Evolutionary conservation across 2,113 vertebrate species (phyloP).

Genomic region (Entomyzon cyanotis): DNA sequence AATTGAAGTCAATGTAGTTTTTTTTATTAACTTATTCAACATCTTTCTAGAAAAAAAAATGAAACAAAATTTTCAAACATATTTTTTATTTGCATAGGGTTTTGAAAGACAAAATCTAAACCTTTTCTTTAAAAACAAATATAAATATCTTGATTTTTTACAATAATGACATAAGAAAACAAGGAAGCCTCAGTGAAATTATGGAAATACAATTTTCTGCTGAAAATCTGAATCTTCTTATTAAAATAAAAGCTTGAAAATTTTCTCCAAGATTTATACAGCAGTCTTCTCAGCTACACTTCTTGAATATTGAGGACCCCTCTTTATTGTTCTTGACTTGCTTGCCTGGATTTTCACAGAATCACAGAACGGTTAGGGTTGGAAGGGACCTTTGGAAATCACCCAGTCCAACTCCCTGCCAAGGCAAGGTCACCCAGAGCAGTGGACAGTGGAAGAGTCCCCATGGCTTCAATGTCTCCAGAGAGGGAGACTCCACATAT

Average conservation of each 20-base stretch:
- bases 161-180: neutral
- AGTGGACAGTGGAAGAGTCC: neutral
- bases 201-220: neutral
- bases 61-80: neutral
- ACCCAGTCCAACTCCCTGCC: no score
- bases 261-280: neutral
- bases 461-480: neutral
- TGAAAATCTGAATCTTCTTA: neutral
- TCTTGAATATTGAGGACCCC: rapidly evolving
- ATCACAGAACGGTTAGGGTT: neutral
- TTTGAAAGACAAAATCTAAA: neutral
- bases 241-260: neutral
- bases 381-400: neutral
- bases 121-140: rapidly evolving
- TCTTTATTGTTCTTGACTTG: neutral
- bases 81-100: rapidly evolving
- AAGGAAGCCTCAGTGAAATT: rapidly evolving
- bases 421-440: neutral
- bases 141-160: neutral
- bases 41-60: neutral
- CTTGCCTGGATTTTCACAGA: neutral
- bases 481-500: rapidly evolving
- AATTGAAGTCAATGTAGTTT: neutral
- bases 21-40: neutral
- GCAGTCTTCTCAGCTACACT: rapidly evolving